Conservation (phyloP, 2,113 vertebrate species). For the Ardeotis arabs region DNA sequence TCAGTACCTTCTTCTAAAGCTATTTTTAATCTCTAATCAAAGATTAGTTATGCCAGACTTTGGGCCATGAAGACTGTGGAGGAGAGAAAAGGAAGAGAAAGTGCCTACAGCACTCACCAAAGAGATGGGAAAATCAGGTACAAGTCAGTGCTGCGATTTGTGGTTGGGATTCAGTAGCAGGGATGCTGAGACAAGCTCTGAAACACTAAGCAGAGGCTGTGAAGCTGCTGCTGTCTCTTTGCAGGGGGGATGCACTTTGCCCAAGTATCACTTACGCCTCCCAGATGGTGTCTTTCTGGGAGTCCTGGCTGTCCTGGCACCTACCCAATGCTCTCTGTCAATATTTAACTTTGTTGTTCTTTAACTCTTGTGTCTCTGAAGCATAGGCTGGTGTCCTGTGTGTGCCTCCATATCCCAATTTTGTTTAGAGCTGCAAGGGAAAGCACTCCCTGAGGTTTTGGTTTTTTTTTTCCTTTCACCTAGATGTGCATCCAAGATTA, state of each 20-base stretch:
- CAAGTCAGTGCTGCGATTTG: not conserved
- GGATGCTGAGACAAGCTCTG: not conserved
- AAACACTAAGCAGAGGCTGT: not conserved
- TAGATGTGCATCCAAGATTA: fast-evolving
- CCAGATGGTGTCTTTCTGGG: not conserved
- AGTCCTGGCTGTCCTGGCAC: not conserved
- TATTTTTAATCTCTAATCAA: constrained; percentile 14
- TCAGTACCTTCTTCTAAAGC: not conserved
- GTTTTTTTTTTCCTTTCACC: not conserved
- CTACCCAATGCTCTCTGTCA: not conserved
- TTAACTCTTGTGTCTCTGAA: not conserved
- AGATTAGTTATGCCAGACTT: constrained; percentile 2
- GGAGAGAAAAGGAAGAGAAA: not conserved
- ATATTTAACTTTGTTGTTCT: not conserved
- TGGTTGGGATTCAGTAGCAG: not conserved
- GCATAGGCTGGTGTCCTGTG: fast-evolving
- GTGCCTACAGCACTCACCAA: not conserved
- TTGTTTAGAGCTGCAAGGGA: not conserved
- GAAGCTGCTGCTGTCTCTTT: not conserved
- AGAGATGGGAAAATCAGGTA: not conserved
- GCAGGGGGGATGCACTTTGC: not conserved
- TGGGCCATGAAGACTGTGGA: not conserved
- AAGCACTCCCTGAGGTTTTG: not conserved
- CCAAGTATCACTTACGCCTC: not conserved
- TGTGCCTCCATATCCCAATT: not conserved